phyloP scores from a whole-genome alignment of 2,113 vertebrate species.

The Perca flavescens region DNA sequence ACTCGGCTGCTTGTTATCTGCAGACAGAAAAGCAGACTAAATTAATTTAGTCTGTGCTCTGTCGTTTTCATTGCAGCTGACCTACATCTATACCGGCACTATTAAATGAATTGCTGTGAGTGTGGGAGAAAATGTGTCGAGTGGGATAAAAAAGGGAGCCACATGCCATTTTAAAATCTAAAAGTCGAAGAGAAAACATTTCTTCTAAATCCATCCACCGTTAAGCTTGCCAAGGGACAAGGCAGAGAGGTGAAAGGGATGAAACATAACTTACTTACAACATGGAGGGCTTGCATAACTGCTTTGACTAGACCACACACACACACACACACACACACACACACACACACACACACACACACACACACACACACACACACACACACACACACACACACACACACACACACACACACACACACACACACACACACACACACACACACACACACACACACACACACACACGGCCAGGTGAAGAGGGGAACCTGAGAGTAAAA shows the following conservation, averaged over 20 bases:
- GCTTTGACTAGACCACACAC: slow-evolving; percentile 44
- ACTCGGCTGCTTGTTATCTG: slow-evolving; percentile 24
- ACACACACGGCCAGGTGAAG: slow-evolving; percentile 43
- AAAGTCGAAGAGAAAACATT: background rate
- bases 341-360: background rate
- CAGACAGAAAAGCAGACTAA: slow-evolving; percentile 33
- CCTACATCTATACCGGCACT: slow-evolving; percentile 40
- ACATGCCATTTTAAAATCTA: slow-evolving; percentile 4
- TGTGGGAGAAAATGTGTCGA: background rate
- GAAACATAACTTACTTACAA: slow-evolving; percentile 45
- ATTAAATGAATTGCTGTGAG: slow-evolving; percentile 3
- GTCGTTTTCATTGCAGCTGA: slow-evolving; percentile 48
- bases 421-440: background rate
- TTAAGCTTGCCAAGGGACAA: background rate
- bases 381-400: background rate
- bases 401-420: background rate
- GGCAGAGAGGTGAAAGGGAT: slow-evolving; percentile 31
- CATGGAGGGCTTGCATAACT: slow-evolving; percentile 62
- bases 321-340: background rate
- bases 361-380: slow-evolving; percentile 4
- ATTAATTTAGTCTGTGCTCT: slow-evolving; percentile 30
- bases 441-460: background rate
- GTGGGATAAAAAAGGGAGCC: background rate
- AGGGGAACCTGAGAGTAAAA: slow-evolving; percentile 32
- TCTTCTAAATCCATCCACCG: background rate